Conservation (phyloP, 2,113 vertebrate species). For the Plectropomus leopardus region DNA sequence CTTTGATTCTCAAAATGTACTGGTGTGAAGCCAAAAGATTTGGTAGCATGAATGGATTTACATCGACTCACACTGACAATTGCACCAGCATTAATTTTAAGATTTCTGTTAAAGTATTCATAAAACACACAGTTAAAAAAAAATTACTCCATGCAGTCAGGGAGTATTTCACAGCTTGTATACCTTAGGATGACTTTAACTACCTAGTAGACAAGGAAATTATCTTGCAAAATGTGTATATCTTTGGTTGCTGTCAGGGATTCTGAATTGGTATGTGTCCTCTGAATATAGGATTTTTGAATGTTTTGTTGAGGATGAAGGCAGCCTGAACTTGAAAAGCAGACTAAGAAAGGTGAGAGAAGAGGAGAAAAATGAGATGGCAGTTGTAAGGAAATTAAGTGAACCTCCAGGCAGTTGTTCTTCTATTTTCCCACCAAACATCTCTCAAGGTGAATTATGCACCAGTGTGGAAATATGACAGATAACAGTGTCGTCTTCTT, state of each 20-base stretch:
- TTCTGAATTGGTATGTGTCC: neutral
- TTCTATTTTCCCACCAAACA: constrained; percentile 55
- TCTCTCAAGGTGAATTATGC: constrained; percentile 52
- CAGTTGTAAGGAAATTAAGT: constrained; percentile 19
- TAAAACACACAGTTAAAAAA: neutral
- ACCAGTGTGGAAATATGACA: constrained; percentile 56
- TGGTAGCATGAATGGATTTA: no score
- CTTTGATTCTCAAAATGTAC: no score
- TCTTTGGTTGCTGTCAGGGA: neutral
- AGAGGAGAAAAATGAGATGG: constrained; percentile 20
- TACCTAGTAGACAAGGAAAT: neutral
- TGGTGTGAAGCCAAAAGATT: no score
- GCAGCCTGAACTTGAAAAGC: neutral
- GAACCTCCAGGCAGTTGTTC: constrained; percentile 34
- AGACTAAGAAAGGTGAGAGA: constrained; percentile 1
- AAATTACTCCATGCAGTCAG: neutral
- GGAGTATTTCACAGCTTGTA: neutral
- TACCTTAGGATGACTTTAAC: neutral
- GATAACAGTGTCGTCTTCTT: constrained; percentile 63
- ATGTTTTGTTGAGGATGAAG: neutral
- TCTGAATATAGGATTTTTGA: neutral
- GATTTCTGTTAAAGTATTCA: neutral
- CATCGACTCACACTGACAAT: no score
- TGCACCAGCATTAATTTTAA: neutral
- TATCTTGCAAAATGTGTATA: neutral